A percentile compares a stretch with the other conserved stretches of the same genome.
These are phyloP conservation scores for Chymomyza fuscimana DNA, from an alignment of 2,888 invertebrate species.

Conservation along the genomic window DNA sequence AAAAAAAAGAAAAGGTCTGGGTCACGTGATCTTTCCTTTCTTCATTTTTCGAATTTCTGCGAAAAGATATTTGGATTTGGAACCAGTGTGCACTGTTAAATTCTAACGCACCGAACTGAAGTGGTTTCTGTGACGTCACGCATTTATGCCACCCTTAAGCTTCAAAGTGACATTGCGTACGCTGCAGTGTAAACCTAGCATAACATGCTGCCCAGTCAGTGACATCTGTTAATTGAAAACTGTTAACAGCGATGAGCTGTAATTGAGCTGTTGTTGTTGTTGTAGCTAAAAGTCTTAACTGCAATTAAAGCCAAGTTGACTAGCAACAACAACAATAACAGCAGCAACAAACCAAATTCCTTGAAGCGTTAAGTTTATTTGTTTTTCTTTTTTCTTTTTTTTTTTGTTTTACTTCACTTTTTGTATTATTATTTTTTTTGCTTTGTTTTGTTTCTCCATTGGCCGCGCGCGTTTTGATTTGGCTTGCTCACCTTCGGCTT, in stretches of 20 bases:
- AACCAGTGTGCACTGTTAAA: too few relatives aligned
- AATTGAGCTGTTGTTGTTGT: conserved; percentile 21
- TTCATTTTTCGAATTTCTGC: too few relatives aligned
- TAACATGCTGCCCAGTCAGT: neutral
- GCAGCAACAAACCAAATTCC: conserved; percentile 52
- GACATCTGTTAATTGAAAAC: neutral
- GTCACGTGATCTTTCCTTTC: too few relatives aligned
- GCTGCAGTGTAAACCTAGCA: too few relatives aligned
- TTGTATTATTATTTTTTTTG: neutral
- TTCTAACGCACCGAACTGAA: too few relatives aligned
- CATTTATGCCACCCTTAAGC: too few relatives aligned
- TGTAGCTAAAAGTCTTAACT: conserved; percentile 24
- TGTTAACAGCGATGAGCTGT: neutral
- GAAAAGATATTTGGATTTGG: too few relatives aligned
- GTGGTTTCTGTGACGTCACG: too few relatives aligned
- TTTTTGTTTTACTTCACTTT: conserved; percentile 28
- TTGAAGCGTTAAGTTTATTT: conserved; percentile 58
- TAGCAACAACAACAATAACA: conserved; percentile 1
- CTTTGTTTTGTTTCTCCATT: neutral
- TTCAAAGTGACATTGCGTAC: too few relatives aligned
- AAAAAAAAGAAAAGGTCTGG: too few relatives aligned
- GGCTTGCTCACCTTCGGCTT: conserved; percentile 62
- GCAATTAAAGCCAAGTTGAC: conserved; percentile 58
- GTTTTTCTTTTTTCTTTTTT: conserved; percentile 18
- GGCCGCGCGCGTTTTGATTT: conserved; percentile 46